phyloP scores from a whole-genome alignment of 2,888 invertebrate genomes.

The Fissipunctia ypsillon region DNA sequence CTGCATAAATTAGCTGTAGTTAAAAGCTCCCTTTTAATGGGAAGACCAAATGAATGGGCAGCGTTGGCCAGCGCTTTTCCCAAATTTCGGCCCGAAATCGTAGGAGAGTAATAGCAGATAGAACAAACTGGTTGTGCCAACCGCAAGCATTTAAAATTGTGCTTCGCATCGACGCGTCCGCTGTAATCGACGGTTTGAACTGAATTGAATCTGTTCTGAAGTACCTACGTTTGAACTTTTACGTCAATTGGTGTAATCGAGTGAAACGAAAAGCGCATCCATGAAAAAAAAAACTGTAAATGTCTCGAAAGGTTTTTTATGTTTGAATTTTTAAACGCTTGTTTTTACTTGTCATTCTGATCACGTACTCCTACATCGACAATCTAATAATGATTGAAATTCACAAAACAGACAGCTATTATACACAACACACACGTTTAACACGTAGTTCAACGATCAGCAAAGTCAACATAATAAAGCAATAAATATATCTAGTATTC shows the following conservation, averaged over 20 bases:
- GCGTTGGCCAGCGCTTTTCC: slow-evolving; percentile 73
- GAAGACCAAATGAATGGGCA: slow-evolving; percentile 87
- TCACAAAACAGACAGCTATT: background rate
- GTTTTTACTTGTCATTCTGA: slow-evolving; percentile 16
- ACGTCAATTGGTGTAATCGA: slow-evolving; percentile 47
- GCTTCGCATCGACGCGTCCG: slow-evolving; percentile 71
- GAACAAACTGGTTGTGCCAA: slow-evolving; percentile 69
- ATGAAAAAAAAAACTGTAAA: slow-evolving; percentile 42
- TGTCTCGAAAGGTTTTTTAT: slow-evolving; percentile 7
- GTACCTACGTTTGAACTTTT: slow-evolving; percentile 61
- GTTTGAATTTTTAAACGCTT: background rate
- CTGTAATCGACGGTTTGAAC: slow-evolving; percentile 72
- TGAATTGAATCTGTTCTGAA: slow-evolving; percentile 71
- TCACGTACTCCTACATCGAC: slow-evolving; percentile 10
- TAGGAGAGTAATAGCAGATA: slow-evolving; percentile 76
- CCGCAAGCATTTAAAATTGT: slow-evolving; percentile 82
- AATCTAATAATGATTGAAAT: slow-evolving; percentile 14
- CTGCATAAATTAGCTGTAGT: slow-evolving; percentile 89
- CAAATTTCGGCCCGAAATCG: slow-evolving; percentile 70
- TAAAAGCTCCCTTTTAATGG: slow-evolving; percentile 89
- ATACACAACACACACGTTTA: too few species aligned
- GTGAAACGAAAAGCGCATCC: slow-evolving; percentile 37
- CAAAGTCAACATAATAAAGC: slow-evolving; percentile 12
- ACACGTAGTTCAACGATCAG: background rate
- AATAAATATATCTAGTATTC: slow-evolving; percentile 37